Evolutionary conservation across 2,888 invertebrate species (phyloP).

Genomic region (Aspidapion aeneum): DNA sequence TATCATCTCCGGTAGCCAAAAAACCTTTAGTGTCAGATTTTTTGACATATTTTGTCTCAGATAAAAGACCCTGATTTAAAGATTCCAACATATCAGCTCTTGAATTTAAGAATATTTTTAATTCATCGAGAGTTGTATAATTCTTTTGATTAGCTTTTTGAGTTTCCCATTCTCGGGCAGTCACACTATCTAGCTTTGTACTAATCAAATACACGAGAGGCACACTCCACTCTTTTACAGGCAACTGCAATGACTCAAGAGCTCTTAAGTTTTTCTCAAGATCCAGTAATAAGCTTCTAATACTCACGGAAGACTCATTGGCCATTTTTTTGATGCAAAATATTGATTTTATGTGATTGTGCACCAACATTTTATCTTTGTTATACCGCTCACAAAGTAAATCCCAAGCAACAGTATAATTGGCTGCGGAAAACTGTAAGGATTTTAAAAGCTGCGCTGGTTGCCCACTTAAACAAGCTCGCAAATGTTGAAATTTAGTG

Average conservation of each 20-base stretch:
- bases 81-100: conserved; percentile 18
- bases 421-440: conserved; percentile 10
- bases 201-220: conserved; percentile 16
- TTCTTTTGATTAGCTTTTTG: conserved; percentile 6
- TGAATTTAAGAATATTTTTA: conserved; percentile 14
- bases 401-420: conserved; percentile 20
- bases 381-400: conserved; percentile 18
- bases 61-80: conserved; percentile 12
- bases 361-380: conserved; percentile 15
- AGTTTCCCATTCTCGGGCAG: conserved; percentile 18
- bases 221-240: conserved; percentile 12
- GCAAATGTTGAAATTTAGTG: conserved; percentile 10
- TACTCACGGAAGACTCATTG: conserved; percentile 19
- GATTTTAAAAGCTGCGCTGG: conserved; percentile 7
- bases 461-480: conserved; percentile 6
- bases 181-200: conserved; percentile 17
- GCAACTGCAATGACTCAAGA: conserved; percentile 9
- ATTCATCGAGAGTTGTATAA: conserved; percentile 14
- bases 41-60: conserved; percentile 10
- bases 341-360: conserved; percentile 20
- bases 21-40: conserved; percentile 9
- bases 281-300: conserved; percentile 1
- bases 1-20: conserved; percentile 4
- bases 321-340: conserved; percentile 16
- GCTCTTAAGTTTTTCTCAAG: conserved; percentile 22